Evolutionary conservation across 2,888 invertebrate genomes (phyloP).

Genomic region (Helobdella robusta): DNA sequence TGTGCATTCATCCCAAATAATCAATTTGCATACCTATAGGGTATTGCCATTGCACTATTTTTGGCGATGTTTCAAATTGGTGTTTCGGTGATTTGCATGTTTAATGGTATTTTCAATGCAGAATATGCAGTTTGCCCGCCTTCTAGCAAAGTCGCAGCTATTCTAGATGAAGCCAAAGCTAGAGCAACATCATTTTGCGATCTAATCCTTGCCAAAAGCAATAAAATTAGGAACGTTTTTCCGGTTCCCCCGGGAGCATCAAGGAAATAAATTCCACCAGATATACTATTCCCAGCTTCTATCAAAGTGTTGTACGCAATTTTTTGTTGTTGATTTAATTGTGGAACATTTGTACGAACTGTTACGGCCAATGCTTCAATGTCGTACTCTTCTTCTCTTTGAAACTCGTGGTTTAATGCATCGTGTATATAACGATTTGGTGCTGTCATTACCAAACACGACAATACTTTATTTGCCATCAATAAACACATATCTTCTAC

Average conservation of each 20-base stretch:
- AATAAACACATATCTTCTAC: no score
- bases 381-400: no score
- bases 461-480: no score
- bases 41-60: background rate
- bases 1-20: conserved; percentile 20
- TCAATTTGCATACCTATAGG: conserved; percentile 6
- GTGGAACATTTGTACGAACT: no score
- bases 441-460: no score
- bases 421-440: no score
- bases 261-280: background rate
- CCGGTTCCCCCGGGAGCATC: background rate
- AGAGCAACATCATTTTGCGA: background rate
- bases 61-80: conserved; percentile 6
- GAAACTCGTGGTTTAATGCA: no score
- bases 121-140: background rate
- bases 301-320: no score
- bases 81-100: background rate
- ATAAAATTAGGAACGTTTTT: background rate
- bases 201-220: background rate
- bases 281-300: no score
- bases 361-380: no score
- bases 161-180: background rate
- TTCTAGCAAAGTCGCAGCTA: background rate
- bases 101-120: background rate
- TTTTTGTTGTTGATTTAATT: no score